These are phyloP conservation scores for Hofmannophila pseudospretella DNA, from an alignment of 2,888 invertebrate genomes.

Conservation along the genomic window DNA sequence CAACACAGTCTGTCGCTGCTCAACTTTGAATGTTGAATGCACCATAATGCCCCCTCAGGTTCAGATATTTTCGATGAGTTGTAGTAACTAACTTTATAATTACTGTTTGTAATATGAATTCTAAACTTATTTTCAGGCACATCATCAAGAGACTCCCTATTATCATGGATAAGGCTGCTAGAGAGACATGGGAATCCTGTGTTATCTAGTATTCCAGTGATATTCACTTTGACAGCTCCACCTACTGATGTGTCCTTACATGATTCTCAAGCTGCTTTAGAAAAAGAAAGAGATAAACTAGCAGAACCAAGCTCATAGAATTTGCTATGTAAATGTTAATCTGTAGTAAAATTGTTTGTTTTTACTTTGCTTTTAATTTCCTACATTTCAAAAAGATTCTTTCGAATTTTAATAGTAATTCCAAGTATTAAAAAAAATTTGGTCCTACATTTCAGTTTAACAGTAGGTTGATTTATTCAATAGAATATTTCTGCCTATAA, in stretches of 20 bases:
- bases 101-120: too few relatives aligned
- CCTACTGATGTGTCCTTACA: constrained; percentile 56
- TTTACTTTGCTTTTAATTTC: not conserved
- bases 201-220: constrained; percentile 86
- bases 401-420: too few relatives aligned
- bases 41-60: too few relatives aligned
- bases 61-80: too few relatives aligned
- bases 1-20: too few relatives aligned
- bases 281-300: constrained; percentile 21
- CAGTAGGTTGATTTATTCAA: too few relatives aligned
- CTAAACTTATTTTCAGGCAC: constrained; percentile 86
- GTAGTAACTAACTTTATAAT: too few relatives aligned
- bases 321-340: not conserved
- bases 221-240: constrained; percentile 87
- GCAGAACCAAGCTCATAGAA: constrained; percentile 4
- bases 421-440: too few relatives aligned
- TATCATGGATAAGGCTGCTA: constrained; percentile 93
- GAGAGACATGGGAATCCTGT: constrained; percentile 86
- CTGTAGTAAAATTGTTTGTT: constrained; percentile 1
- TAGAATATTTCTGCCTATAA: too few relatives aligned
- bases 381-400: too few relatives aligned
- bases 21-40: too few relatives aligned
- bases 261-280: constrained; percentile 32
- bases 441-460: too few relatives aligned
- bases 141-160: constrained; percentile 91